phyloP scores from a whole-genome alignment of 2,113 vertebrate genomes.

The Leptodactylus fuscus region DNA sequence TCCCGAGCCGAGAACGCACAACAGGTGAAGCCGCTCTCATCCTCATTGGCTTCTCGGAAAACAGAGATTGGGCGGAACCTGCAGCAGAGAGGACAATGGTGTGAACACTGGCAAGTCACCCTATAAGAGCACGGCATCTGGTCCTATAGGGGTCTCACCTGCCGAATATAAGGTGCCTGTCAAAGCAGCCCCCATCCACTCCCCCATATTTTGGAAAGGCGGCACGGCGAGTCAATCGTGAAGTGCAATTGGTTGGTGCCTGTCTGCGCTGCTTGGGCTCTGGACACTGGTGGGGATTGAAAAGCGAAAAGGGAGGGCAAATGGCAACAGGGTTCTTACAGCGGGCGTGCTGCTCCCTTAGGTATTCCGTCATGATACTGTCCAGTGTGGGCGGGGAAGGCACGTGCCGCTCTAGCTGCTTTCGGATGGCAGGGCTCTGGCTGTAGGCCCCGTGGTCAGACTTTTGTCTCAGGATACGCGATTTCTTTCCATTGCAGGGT shows the following conservation, averaged over 20 bases:
- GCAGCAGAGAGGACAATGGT: constrained; percentile 4
- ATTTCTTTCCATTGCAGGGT: constrained; percentile 85
- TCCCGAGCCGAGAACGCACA: constrained; percentile 97
- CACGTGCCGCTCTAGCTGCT: constrained; percentile 94
- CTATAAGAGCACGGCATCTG: too few species aligned
- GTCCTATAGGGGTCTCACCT: constrained; percentile 75
- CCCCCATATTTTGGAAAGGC: constrained; percentile 97
- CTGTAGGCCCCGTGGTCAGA: constrained; percentile 97
- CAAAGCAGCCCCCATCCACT: constrained; percentile 97
- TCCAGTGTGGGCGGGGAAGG: constrained; percentile 95
- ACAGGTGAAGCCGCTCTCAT: constrained; percentile 97
- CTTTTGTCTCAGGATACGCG: constrained; percentile 92
- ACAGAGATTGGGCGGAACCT: constrained; percentile 98
- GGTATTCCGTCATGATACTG: constrained; percentile 98
- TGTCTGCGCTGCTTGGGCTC: constrained; percentile 98
- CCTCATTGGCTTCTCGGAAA: constrained; percentile 96
- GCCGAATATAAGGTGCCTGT: constrained; percentile 98
- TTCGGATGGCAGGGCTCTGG: constrained; percentile 98
- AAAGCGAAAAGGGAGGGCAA: constrained; percentile 98
- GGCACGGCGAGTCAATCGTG: constrained; percentile 89
- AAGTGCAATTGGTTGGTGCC: constrained; percentile 95
- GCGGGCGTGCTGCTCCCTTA: constrained; percentile 97
- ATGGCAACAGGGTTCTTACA: constrained; percentile 99
- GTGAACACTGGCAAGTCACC: background rate
- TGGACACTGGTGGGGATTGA: constrained; percentile 97